Percentiles rank a stretch among this genome's conserved stretches.
These are phyloP conservation scores for Orthosia gothica DNA, from an alignment of 2,888 invertebrate genomes.

Conservation along the genomic window DNA sequence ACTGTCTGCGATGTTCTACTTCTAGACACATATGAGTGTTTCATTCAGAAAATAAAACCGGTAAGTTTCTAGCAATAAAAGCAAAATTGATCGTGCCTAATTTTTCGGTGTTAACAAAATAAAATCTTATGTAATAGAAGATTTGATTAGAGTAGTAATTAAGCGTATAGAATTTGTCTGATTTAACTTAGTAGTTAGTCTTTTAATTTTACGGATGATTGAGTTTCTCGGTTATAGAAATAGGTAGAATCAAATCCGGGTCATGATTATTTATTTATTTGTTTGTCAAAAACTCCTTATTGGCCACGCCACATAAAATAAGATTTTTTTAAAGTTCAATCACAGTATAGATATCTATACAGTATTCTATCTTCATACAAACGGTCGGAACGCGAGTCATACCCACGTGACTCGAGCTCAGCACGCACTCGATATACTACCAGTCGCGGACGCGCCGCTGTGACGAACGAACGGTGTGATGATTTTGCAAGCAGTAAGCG, in stretches of 20 bases:
- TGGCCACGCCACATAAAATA: too few relatives aligned
- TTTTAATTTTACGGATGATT: slow-evolving; percentile 48
- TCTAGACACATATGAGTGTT: slow-evolving; percentile 8
- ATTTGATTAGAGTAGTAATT: slow-evolving; percentile 40
- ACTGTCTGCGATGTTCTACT: slow-evolving; percentile 34
- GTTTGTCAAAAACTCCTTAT: not conserved
- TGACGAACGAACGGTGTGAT: too few relatives aligned
- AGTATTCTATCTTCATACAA: too few relatives aligned
- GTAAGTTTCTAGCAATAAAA: slow-evolving; percentile 35
- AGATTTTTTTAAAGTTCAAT: too few relatives aligned
- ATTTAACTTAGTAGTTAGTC: slow-evolving; percentile 27
- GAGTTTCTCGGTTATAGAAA: slow-evolving; percentile 19
- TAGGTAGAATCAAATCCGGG: slow-evolving; percentile 24
- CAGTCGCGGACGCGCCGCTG: too few relatives aligned
- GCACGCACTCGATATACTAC: too few relatives aligned
- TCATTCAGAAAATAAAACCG: slow-evolving; percentile 10
- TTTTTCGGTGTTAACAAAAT: slow-evolving; percentile 1
- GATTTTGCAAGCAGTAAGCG: too few relatives aligned
- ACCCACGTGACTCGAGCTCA: too few relatives aligned
- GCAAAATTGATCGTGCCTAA: not conserved
- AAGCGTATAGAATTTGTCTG: slow-evolving; percentile 11
- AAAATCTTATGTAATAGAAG: slow-evolving; percentile 36
- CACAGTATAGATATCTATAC: too few relatives aligned
- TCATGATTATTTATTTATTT: slow-evolving; percentile 23
- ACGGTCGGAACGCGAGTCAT: too few relatives aligned